Conservation (phyloP, 2,888 invertebrate genomes). For the Linnaemya tessellans region DNA sequence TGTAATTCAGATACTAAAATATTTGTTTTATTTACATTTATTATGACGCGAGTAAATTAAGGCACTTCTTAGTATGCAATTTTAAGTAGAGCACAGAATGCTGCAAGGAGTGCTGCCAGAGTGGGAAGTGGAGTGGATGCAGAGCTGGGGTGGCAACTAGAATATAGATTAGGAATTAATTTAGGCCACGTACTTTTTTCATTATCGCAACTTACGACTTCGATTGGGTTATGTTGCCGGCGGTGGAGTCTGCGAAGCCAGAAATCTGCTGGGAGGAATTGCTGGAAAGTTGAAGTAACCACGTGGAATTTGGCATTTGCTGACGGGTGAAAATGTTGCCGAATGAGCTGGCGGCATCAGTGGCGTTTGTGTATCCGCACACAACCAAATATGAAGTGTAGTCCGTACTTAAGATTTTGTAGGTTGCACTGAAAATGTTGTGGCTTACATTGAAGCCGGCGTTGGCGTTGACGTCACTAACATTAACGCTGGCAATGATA, state of each 20-base stretch:
- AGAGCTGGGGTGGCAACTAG: slow-evolving; percentile 53
- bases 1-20: background rate
- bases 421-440: slow-evolving; percentile 14
- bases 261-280: slow-evolving; percentile 35
- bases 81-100: slow-evolving; percentile 42
- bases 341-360: slow-evolving; percentile 31
- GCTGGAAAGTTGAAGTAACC: slow-evolving; percentile 31
- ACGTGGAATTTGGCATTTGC: slow-evolving; percentile 8
- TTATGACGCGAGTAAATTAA: background rate
- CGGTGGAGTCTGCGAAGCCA: slow-evolving; percentile 27
- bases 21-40: background rate
- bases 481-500: slow-evolving; percentile 72
- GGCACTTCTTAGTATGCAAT: slow-evolving; percentile 18
- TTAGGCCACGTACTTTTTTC: background rate
- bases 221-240: slow-evolving; percentile 54
- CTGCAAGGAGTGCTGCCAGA: slow-evolving; percentile 46
- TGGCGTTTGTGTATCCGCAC: slow-evolving; percentile 49
- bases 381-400: slow-evolving; percentile 39
- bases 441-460: slow-evolving; percentile 56
- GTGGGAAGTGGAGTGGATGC: slow-evolving; percentile 50
- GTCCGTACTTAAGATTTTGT: slow-evolving; percentile 60
- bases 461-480: slow-evolving; percentile 39
- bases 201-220: slow-evolving; percentile 33
- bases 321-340: slow-evolving; percentile 48
- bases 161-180: background rate